A percentile compares a stretch with the other conserved stretches of the same genome.
These are phyloP conservation scores for Leptobrachium leishanense DNA, from an alignment of 2,113 vertebrate species.

Conservation along the genomic window DNA sequence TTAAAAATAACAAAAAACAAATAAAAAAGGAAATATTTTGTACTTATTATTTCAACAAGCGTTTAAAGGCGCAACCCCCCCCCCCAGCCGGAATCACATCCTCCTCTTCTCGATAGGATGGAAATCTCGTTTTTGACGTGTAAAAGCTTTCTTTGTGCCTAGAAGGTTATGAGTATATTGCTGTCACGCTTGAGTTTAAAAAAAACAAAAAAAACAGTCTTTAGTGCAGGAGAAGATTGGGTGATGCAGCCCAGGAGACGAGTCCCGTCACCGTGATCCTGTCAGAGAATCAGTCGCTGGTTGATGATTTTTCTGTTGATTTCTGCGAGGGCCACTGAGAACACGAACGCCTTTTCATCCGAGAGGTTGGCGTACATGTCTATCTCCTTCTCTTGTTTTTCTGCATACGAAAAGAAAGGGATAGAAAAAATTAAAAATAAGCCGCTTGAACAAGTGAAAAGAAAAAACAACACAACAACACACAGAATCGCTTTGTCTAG, in stretches of 20 bases:
- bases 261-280: background rate
- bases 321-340: slow-evolving; percentile 97
- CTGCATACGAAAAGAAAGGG: slow-evolving; percentile 68
- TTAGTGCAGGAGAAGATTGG: slow-evolving; percentile 17
- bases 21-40: slow-evolving; percentile 66
- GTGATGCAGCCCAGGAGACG: background rate
- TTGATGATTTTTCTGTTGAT: slow-evolving; percentile 99
- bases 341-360: slow-evolving; percentile 96
- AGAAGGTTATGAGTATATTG: slow-evolving; percentile 21
- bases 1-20: slow-evolving; percentile 55
- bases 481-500: no score
- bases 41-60: slow-evolving; percentile 55
- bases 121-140: background rate
- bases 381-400: slow-evolving; percentile 96
- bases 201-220: slow-evolving; percentile 19
- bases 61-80: slow-evolving; percentile 70
- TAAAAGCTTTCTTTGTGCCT: background rate
- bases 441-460: no score
- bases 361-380: slow-evolving; percentile 96
- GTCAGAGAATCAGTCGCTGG: slow-evolving; percentile 89
- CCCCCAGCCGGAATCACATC: slow-evolving; percentile 61
- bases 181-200: background rate
- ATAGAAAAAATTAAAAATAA: no score
- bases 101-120: slow-evolving; percentile 11
- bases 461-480: no score